Percentiles rank a stretch among this genome's conserved stretches.
These are phyloP conservation scores for Agrotis ipsilon DNA, from an alignment of 2,888 invertebrate genomes.

Conservation along the genomic window DNA sequence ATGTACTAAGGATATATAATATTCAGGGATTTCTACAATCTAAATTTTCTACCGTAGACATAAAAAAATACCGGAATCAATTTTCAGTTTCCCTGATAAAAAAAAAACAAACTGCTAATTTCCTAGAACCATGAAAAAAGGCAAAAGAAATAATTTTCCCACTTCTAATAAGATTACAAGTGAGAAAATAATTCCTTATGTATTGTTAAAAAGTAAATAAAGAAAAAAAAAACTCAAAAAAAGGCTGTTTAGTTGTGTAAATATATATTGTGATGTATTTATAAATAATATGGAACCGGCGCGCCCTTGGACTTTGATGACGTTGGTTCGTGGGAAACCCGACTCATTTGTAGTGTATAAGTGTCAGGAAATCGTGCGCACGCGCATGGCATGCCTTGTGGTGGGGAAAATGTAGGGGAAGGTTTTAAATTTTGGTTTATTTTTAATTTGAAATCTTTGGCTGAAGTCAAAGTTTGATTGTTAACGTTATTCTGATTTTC, in stretches of 20 bases:
- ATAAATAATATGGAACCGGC: slow-evolving; percentile 76
- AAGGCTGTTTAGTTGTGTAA: slow-evolving; percentile 83
- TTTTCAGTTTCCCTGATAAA: background rate
- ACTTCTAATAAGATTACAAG: slow-evolving; percentile 47
- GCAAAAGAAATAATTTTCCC: slow-evolving; percentile 59
- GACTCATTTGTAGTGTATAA: slow-evolving; percentile 81
- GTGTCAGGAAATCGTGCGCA: slow-evolving; percentile 65
- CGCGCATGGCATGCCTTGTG: slow-evolving; percentile 18
- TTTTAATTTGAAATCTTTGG: no score
- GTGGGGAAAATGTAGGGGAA: background rate
- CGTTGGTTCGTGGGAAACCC: slow-evolving; percentile 78
- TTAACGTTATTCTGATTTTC: no score
- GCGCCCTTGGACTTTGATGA: slow-evolving; percentile 71
- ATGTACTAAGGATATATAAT: background rate
- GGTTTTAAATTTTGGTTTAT: background rate
- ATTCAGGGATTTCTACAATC: background rate
- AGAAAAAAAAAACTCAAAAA: slow-evolving; percentile 80
- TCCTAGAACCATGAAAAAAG: slow-evolving; percentile 34
- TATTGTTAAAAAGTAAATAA: slow-evolving; percentile 70
- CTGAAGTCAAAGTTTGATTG: no score
- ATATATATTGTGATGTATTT: slow-evolving; percentile 84
- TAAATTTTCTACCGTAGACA: background rate
- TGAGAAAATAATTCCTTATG: slow-evolving; percentile 60
- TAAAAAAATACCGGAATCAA: no score
- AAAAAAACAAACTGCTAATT: slow-evolving; percentile 56